These are phyloP conservation scores for Sebastes alutus DNA, from an alignment of 2,797 vertebrate genomes.

Conservation along the genomic window DNA sequence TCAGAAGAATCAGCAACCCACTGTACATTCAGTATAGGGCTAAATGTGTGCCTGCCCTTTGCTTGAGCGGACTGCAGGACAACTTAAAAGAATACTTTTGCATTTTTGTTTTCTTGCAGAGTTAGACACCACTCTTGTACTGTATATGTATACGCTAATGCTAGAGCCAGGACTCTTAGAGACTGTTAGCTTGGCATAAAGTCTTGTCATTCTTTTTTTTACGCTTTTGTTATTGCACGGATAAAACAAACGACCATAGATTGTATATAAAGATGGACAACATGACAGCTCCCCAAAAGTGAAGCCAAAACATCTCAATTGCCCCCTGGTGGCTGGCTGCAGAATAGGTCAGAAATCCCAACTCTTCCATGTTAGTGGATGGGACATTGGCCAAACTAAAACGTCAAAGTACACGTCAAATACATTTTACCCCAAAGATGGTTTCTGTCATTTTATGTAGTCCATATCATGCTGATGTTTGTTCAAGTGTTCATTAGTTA, in stretches of 20 bases:
- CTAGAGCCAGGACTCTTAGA: neutral
- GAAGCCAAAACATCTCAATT: no score
- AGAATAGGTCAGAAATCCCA: no score
- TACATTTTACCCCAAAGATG: no score
- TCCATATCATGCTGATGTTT: no score
- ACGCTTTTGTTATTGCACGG: neutral
- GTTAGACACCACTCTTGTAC: neutral
- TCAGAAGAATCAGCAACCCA: neutral
- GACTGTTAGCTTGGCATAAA: neutral
- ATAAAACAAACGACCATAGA: accelerated
- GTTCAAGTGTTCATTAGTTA: no score
- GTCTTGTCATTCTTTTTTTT: neutral
- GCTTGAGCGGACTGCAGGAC: neutral
- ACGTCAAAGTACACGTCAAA: no score
- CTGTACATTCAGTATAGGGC: neutral
- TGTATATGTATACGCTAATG: neutral
- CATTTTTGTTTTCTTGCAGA: neutral
- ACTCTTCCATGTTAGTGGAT: no score
- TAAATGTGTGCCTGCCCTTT: neutral
- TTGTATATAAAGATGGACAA: no score
- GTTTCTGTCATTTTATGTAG: no score
- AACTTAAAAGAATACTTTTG: neutral
- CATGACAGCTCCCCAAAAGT: no score
- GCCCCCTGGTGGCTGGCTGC: no score
- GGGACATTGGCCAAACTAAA: no score